phyloP scores from a whole-genome alignment of 2,113 vertebrate species.

The Ictalurus furcatus region DNA sequence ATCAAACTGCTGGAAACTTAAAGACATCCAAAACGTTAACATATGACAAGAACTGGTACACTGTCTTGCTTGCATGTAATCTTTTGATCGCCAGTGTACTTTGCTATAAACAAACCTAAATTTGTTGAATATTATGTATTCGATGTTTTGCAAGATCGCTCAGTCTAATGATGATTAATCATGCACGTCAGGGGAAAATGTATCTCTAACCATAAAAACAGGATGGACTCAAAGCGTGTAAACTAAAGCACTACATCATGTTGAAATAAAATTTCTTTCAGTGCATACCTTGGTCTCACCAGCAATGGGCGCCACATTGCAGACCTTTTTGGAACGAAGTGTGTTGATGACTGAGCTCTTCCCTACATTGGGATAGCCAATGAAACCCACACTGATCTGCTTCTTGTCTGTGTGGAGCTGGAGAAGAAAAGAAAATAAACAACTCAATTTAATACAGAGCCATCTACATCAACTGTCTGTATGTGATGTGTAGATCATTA shows the following conservation, averaged over 20 bases:
- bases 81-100: conserved; percentile 33
- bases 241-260: not conserved
- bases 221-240: not conserved
- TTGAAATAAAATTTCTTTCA: not conserved
- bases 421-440: conserved; percentile 44
- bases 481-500: not conserved
- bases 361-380: conserved; percentile 97
- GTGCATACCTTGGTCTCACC: conserved; percentile 92
- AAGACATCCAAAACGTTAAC: conserved; percentile 45
- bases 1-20: conserved; percentile 45
- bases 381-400: conserved; percentile 98
- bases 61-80: conserved; percentile 34
- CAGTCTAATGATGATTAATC: conserved; percentile 9
- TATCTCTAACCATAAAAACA: conserved; percentile 3
- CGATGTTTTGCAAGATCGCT: not conserved
- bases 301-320: conserved; percentile 93
- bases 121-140: conserved; percentile 24
- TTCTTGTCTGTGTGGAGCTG: conserved; percentile 98
- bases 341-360: conserved; percentile 99
- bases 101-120: conserved; percentile 34
- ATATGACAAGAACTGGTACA: conserved; percentile 43
- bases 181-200: conserved; percentile 13
- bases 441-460: conserved; percentile 40
- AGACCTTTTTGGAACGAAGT: conserved; percentile 94
- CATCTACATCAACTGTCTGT: not conserved